Conservation (phyloP, 2,113 vertebrate species). For the Polypterus senegalus region DNA sequence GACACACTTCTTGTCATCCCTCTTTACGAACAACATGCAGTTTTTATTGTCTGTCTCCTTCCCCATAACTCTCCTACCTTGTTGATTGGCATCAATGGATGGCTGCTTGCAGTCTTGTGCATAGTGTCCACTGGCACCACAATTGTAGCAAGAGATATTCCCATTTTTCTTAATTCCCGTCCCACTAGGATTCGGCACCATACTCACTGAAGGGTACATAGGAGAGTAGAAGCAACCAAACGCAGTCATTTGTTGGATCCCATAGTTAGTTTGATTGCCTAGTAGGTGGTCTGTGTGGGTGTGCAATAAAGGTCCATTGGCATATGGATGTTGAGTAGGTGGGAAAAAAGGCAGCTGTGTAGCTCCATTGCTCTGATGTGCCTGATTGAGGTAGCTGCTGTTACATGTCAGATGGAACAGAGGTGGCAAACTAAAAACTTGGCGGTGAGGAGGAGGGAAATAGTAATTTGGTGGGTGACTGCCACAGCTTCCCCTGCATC, state of each 20-base stretch:
- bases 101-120: constrained; percentile 90
- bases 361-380: constrained; percentile 71
- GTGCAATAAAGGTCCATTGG: constrained; percentile 59
- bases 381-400: constrained; percentile 85
- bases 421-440: constrained; percentile 69
- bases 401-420: constrained; percentile 79
- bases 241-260: constrained; percentile 75
- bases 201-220: constrained; percentile 57
- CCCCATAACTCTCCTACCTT: constrained; percentile 54
- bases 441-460: constrained; percentile 65
- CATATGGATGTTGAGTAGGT: constrained; percentile 57
- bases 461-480: constrained; percentile 61
- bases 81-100: constrained; percentile 74
- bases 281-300: constrained; percentile 63
- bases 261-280: constrained; percentile 71
- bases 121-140: constrained; percentile 78
- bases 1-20: no score
- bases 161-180: constrained; percentile 79
- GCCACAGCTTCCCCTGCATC: constrained; percentile 79
- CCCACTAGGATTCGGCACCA: constrained; percentile 59
- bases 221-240: constrained; percentile 69
- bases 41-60: no score
- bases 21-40: no score
- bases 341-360: constrained; percentile 73
- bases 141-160: constrained; percentile 88